Conservation (phyloP, 2,113 vertebrate genomes). For the Monarcha castaneiventris region DNA sequence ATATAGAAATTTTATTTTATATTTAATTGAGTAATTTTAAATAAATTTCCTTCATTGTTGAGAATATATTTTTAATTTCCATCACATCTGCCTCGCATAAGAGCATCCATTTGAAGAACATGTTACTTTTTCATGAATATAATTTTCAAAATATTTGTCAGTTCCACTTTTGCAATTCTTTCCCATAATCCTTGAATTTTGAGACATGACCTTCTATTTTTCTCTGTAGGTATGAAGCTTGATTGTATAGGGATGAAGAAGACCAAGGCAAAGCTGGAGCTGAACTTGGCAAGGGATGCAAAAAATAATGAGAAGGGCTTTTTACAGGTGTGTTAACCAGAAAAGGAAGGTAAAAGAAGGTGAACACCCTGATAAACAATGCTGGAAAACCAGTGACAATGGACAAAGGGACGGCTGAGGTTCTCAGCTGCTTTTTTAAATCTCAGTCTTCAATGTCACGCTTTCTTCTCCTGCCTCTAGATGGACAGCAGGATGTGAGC, state of each 20-base stretch:
- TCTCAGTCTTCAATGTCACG: background rate
- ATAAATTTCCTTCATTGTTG: background rate
- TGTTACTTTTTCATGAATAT: background rate
- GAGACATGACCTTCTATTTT: background rate
- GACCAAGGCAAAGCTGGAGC: background rate
- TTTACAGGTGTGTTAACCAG: background rate
- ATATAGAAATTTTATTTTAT: background rate
- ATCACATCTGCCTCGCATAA: background rate
- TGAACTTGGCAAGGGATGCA: background rate
- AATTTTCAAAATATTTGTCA: background rate
- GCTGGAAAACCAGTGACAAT: accelerated
- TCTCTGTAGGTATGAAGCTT: background rate
- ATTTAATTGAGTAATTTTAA: background rate
- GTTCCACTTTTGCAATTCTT: background rate
- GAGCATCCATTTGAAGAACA: background rate
- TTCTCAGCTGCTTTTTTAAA: too few relatives aligned
- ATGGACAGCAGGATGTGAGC: background rate
- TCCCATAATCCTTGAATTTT: background rate
- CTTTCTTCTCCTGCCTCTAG: background rate
- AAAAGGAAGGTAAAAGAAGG: background rate
- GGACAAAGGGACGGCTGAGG: background rate
- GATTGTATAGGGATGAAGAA: background rate
- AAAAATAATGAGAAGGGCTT: background rate
- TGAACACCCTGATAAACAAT: background rate
- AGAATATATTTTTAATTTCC: background rate